Base-by-base conservation (phyloP, 2,888 invertebrate species). In the Physocephala rufipes region DNA sequence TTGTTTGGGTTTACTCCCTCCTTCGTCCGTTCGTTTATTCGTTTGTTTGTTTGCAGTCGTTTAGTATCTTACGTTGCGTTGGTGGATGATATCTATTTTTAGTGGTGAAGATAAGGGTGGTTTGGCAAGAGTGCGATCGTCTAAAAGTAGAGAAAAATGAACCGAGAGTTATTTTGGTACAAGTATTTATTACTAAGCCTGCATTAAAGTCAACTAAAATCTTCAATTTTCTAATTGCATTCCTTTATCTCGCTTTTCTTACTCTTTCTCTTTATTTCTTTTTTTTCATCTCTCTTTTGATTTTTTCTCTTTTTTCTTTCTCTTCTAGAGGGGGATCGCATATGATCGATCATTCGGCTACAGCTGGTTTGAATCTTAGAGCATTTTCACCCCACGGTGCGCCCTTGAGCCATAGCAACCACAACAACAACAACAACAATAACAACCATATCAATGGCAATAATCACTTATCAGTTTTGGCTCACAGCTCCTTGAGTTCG, bases 291-390 rank as follows among this genome's bases (percentile, higher is more conserved):
- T 49, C 13, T 45, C 1, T 2, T 12, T 49, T 12, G 19, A 36
- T 53, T 36, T 28, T 12, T 21, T 45, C 5, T 49, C 19, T 15
- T 28, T 12, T 24, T 24, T 58, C 26, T 13, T 15, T 58, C 28
- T 21, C 51, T 76, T 77, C 19, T 67, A 83, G 83, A 75, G 83
- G 83, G 53, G 84, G 83, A 28, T 79, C 83, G 1, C 83, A 83
- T 76, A 78, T 82, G 71, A 78, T 78, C 24, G 84, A 84, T 63
- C 75, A 76, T 19, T 65, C 74, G 1, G 59, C 68, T 19, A n/a
- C 62, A 12, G 70, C 76, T 21, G 77, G 78, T 67, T 76, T 84
- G 26, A 81, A 79, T 53, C 75, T 84, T 24, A 80, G 78, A 70
- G 81, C 79, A 1, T 80, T 79, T 67, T 79, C 82, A 9, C 80